These are phyloP conservation scores for Netelia melanura DNA, from an alignment of 2,888 invertebrate genomes.

Conservation along the genomic window DNA sequence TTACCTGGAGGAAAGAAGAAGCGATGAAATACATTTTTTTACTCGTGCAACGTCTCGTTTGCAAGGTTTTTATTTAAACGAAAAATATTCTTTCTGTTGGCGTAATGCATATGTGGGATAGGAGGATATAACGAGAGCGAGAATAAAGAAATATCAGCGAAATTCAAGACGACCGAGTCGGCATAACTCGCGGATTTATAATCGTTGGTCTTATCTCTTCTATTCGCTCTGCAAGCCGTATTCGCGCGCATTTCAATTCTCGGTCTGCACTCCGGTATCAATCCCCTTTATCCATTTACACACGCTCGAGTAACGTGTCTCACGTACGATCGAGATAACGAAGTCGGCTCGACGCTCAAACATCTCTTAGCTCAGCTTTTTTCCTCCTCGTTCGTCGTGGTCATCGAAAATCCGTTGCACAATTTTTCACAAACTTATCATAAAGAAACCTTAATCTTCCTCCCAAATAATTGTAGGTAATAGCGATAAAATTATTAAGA, in stretches of 20 bases:
- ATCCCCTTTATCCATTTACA: slow-evolving; percentile 15
- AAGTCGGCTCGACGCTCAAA: neutral
- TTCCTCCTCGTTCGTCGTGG: neutral
- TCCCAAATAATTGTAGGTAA: too few species aligned
- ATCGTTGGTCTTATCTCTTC: neutral
- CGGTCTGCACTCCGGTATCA: slow-evolving; percentile 14
- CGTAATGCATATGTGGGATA: too few species aligned
- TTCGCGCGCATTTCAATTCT: slow-evolving; percentile 2
- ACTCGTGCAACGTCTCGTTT: too few species aligned
- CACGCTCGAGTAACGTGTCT: slow-evolving; percentile 21
- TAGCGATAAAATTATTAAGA: neutral
- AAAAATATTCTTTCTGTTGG: too few species aligned
- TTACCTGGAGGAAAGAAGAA: too few species aligned
- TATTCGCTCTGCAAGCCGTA: slow-evolving; percentile 1
- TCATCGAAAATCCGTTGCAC: neutral
- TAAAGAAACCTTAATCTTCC: too few species aligned
- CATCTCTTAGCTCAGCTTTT: neutral
- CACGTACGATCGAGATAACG: slow-evolving; percentile 1
- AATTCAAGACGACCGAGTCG: slow-evolving; percentile 50
- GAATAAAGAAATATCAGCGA: slow-evolving; percentile 52
- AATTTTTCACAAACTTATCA: neutral
- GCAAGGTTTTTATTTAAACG: too few species aligned
- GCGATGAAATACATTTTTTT: too few species aligned
- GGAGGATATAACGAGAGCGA: neutral
- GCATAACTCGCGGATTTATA: slow-evolving; percentile 21